Conservation (phyloP, 1,140 invertebrate species). For the Neodiprion virginianus region DNA sequence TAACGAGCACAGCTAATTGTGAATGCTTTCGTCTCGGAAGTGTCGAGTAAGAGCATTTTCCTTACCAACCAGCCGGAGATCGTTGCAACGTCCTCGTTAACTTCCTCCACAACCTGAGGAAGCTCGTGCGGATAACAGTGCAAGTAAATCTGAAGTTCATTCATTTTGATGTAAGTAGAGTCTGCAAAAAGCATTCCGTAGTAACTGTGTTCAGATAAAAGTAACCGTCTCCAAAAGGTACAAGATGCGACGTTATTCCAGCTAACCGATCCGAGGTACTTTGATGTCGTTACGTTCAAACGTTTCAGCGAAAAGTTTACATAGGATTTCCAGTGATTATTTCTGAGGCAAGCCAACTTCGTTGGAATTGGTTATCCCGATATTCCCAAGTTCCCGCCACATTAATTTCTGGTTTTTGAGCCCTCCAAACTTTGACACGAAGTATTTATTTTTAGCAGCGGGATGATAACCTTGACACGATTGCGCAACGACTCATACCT, state of each 20-base stretch:
- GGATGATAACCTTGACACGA: not conserved
- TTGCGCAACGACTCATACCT: constrained; percentile 9
- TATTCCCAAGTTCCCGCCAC: not conserved
- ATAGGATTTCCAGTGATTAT: no score
- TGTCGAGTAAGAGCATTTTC: not conserved
- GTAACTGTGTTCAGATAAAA: not conserved
- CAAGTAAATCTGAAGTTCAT: not conserved
- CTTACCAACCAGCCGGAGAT: not conserved
- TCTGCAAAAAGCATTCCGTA: not conserved
- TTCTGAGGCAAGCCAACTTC: not conserved
- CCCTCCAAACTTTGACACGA: no score
- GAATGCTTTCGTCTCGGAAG: not conserved
- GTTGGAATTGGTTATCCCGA: not conserved
- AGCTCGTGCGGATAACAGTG: not conserved
- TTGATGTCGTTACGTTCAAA: not conserved
- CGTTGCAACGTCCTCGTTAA: not conserved
- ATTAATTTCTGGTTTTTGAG: not conserved
- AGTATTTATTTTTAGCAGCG: not conserved
- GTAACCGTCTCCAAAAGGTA: not conserved
- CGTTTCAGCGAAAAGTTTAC: not conserved
- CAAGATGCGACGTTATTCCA: not conserved
- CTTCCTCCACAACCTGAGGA: not conserved
- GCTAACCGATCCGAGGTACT: not conserved
- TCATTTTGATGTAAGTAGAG: not conserved
- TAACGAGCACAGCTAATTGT: no score